A percentile compares a stretch with the other conserved stretches of the same genome.
These are phyloP conservation scores for Epinotia bilunana DNA, from an alignment of 2,888 invertebrate species.

Conservation along the genomic window DNA sequence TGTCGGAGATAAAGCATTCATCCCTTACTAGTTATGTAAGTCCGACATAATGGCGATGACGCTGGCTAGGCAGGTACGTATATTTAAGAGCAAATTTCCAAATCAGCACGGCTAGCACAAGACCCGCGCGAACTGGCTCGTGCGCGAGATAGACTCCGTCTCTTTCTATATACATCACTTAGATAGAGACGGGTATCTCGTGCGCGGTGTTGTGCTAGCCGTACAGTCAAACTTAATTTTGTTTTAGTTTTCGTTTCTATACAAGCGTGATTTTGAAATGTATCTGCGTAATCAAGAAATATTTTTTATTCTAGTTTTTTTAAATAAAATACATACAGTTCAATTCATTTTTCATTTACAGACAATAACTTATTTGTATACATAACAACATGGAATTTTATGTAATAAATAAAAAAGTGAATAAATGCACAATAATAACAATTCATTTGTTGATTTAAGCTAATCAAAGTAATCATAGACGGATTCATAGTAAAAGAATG, in stretches of 20 bases:
- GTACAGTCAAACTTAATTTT: background rate
- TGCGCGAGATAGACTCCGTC: too few species aligned
- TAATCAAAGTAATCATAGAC: background rate
- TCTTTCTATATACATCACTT: too few species aligned
- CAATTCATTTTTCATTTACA: background rate
- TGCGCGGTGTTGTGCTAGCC: too few species aligned
- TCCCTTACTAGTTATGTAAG: too few species aligned
- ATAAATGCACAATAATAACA: conserved; percentile 6
- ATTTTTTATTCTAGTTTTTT: background rate
- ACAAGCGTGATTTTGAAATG: conserved; percentile 2
- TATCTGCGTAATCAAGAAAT: background rate
- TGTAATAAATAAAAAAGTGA: background rate
- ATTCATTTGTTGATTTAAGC: conserved; percentile 1
- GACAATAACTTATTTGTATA: conserved; percentile 9
- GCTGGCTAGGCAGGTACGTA: background rate
- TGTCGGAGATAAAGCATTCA: too few species aligned
- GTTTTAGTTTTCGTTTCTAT: background rate
- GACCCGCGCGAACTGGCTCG: too few species aligned
- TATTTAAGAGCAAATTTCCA: background rate
- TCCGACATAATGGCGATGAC: too few species aligned
- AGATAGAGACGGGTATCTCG: too few species aligned
- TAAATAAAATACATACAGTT: too few species aligned
- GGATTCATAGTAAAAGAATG: background rate
- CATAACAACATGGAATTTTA: conserved; percentile 2
- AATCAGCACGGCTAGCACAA: background rate